phyloP scores from a whole-genome alignment of 2,797 vertebrate genomes.

The Phyllotis vaccarum region DNA sequence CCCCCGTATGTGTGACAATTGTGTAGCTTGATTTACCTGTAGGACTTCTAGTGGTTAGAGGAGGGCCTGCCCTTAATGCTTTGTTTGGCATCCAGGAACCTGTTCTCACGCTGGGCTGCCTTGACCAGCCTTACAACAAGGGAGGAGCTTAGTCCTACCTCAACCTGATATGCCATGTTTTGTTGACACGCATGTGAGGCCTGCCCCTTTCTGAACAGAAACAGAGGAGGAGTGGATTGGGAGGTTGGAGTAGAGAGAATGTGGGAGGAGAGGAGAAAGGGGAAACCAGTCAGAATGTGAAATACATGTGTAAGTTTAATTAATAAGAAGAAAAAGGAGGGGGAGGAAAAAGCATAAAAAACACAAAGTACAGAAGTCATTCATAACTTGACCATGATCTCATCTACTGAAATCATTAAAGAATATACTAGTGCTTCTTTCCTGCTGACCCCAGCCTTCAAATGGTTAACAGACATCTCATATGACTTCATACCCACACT shows the following conservation, averaged over 20 bases:
- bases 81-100: background rate
- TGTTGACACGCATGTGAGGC: background rate
- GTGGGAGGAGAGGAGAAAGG: background rate
- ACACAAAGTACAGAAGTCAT: slow-evolving; percentile 10
- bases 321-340: background rate
- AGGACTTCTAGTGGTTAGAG: background rate
- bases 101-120: background rate
- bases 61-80: background rate
- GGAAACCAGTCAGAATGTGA: background rate
- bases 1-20: background rate
- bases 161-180: background rate
- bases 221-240: background rate
- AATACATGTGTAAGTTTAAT: background rate
- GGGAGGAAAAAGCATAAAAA: slow-evolving; percentile 1
- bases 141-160: background rate
- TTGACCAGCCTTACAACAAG: background rate
- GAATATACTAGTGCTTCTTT: background rate
- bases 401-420: slow-evolving; percentile 16
- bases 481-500: background rate
- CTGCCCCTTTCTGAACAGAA: background rate
- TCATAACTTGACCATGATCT: background rate
- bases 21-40: background rate
- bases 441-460: background rate
- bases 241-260: too few relatives aligned
- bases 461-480: background rate